phyloP scores from a whole-genome alignment of 2,113 vertebrate genomes.

The Blennius ocellaris region DNA sequence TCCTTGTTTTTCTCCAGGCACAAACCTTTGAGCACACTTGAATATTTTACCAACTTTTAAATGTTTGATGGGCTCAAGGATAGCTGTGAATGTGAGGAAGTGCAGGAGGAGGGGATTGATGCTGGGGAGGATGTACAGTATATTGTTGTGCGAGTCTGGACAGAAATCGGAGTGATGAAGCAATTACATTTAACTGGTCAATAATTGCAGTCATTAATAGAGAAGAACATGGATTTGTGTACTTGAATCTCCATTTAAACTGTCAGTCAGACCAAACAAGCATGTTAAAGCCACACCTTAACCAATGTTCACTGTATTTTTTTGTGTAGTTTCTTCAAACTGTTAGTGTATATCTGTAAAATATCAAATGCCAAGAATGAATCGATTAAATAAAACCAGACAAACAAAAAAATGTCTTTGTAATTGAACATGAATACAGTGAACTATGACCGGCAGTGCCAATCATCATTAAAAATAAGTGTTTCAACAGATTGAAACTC shows the following conservation, averaged over 20 bases:
- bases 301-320: too few species aligned
- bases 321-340: too few species aligned
- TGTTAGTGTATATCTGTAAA: too few species aligned
- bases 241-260: neutral
- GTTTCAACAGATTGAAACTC: too few species aligned
- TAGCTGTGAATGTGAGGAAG: constrained; percentile 35
- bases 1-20: constrained; percentile 63
- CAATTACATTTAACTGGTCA: neutral
- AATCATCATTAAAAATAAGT: too few species aligned
- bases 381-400: too few species aligned
- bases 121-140: constrained; percentile 17
- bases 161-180: neutral
- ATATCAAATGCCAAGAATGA: too few species aligned
- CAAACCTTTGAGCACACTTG: constrained; percentile 63
- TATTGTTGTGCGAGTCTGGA: neutral
- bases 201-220: neutral
- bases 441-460: too few species aligned
- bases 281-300: too few species aligned
- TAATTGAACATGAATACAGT: too few species aligned
- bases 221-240: neutral
- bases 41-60: constrained; percentile 80
- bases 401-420: too few species aligned
- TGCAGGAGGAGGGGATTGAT: constrained; percentile 39
- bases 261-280: neutral
- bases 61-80: constrained; percentile 72